Conservation (phyloP, 1,140 invertebrate species). For the Diprion similis region DNA sequence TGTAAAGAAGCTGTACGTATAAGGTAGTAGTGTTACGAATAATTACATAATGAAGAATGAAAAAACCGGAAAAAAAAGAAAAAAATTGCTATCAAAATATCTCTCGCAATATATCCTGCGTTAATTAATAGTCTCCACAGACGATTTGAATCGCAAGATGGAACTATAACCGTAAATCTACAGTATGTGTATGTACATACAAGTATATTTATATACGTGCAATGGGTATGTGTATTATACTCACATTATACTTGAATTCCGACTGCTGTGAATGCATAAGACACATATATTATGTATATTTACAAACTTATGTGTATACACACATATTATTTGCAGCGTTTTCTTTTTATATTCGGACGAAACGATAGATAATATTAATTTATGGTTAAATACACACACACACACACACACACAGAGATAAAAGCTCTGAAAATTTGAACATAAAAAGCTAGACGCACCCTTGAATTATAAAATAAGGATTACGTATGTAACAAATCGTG, state of each 20-base stretch:
- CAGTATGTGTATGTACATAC: not conserved
- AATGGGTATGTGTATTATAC: not conserved
- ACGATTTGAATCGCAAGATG: not conserved
- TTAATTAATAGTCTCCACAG: not conserved
- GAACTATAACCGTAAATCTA: not conserved
- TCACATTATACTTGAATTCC: too few species aligned
- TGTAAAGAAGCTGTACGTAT: not conserved
- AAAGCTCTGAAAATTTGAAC: not conserved
- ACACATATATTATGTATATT: too few species aligned
- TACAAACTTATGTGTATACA: too few species aligned
- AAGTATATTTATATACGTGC: not conserved
- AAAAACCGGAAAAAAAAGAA: not conserved
- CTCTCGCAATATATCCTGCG: not conserved
- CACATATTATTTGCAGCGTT: not conserved
- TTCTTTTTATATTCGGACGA: slow-evolving; percentile 5
- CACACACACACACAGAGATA: too few species aligned
- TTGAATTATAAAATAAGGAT: not conserved
- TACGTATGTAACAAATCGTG: not conserved
- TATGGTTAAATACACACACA: too few species aligned
- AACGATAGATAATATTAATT: too few species aligned
- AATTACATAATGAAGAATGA: not conserved
- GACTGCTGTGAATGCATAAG: too few species aligned
- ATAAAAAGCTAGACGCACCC: not conserved
- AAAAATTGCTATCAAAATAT: not conserved
- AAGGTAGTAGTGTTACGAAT: not conserved